Conservation (phyloP, 2,888 invertebrate species). For the Oxytorus armatus region DNA sequence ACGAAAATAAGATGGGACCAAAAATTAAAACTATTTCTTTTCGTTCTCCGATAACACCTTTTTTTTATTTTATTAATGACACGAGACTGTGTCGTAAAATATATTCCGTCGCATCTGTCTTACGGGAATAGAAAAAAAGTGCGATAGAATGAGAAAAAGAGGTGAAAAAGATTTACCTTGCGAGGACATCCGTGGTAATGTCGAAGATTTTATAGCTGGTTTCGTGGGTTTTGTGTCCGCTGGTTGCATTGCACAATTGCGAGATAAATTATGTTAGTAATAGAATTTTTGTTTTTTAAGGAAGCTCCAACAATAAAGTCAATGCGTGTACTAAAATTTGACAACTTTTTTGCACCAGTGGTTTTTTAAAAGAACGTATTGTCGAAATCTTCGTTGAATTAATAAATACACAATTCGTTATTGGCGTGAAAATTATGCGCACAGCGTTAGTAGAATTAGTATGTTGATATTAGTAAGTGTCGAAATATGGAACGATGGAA, state of each 20-base stretch:
- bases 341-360: neutral
- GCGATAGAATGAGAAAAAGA: slow-evolving; percentile 36
- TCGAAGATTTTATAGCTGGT: slow-evolving; percentile 98
- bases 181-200: slow-evolving; percentile 96
- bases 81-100: too few relatives aligned
- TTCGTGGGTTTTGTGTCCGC: slow-evolving; percentile 97
- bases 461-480: slow-evolving; percentile 6
- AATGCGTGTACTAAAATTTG: neutral
- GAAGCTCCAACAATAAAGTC: neutral
- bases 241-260: slow-evolving; percentile 83
- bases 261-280: slow-evolving; percentile 62
- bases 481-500: neutral
- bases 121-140: slow-evolving; percentile 4
- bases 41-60: neutral
- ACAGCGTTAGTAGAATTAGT: slow-evolving; percentile 37
- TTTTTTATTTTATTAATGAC: neutral
- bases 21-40: neutral
- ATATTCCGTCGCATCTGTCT: too few relatives aligned
- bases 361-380: neutral
- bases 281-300: slow-evolving; percentile 5
- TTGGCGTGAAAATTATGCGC: slow-evolving; percentile 25
- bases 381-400: neutral
- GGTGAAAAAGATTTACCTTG: slow-evolving; percentile 90
- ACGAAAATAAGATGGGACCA: neutral
- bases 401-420: slow-evolving; percentile 10